Conservation (phyloP, 2,113 vertebrate species). For the Lonchura striata region DNA sequence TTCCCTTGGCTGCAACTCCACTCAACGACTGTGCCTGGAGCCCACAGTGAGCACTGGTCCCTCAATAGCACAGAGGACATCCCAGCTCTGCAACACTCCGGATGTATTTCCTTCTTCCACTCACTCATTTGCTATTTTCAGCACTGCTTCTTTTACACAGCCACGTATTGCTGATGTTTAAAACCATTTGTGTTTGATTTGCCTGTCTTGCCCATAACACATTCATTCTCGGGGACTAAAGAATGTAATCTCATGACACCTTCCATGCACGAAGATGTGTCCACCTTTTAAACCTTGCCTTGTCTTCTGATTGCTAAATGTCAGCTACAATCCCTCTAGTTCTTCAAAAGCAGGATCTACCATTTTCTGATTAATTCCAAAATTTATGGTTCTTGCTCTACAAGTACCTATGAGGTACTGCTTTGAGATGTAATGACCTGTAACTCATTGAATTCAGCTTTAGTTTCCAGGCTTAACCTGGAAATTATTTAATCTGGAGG, state of each 20-base stretch:
- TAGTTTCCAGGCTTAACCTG: neutral
- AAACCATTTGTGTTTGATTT: neutral
- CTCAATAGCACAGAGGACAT: rapidly evolving
- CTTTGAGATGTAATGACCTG: neutral
- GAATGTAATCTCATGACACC: neutral
- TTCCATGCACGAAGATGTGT: neutral
- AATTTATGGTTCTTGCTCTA: neutral
- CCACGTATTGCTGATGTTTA: neutral
- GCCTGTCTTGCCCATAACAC: neutral
- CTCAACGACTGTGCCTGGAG: neutral
- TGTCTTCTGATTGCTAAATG: neutral
- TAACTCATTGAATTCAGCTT: neutral
- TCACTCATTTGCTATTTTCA: neutral
- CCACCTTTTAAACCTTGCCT: neutral
- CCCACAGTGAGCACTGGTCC: rapidly evolving
- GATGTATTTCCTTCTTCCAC: neutral
- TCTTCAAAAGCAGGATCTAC: neutral
- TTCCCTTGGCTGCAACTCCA: neutral
- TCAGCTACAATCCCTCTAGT: neutral
- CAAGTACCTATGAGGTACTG: neutral
- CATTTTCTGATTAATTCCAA: neutral
- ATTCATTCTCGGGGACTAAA: neutral
- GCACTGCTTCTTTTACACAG: neutral
- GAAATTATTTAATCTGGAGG: neutral
- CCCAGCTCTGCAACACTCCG: neutral